Base-by-base conservation (phyloP, 2,113 vertebrate species). In the Pomatostomus ruficeps region DNA sequence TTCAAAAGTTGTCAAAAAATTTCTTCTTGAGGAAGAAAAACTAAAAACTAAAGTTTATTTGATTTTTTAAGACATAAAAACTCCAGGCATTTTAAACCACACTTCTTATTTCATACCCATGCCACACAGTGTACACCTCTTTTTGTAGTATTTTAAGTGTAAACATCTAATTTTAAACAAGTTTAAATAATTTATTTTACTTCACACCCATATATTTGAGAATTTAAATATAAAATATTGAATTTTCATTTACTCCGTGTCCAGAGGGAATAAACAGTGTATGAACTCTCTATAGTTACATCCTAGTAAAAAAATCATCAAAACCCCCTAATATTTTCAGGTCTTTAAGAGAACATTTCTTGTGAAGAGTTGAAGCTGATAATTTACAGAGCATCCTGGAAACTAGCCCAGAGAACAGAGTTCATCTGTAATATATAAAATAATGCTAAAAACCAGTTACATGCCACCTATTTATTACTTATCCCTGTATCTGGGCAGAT, bases 181-280 rank as follows among this genome's bases (percentile, higher is more conserved):
- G 5, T 26, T 81, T 52, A 79, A 65, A 35, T 45, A 28, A 59
- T 85, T 62, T 43, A 31, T 92, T 95, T 85, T 91, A 76, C 7
- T 88, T 55, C 33, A 26, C 25, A 51, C 26, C 8, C 46, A 33
- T 63, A 23, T 76, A n/a, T 57, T 51, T 88, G 78, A 79, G n/a
- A 93, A 81, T 89, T 93, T 86, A 74, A 15, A 88, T 35, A 42
- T 10, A 68, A 94, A 93, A 84, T 40, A 48, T 40, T 92, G 93
- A 17, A 17, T 88, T 78, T 81, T 48, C 5, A 62, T 89, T 95
- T 88, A 84, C 13, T 36, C 18, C 71, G 21, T 83, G 36, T 70
- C 67, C 14, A 24, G 45, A 49, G 38, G 29, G 42, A 95, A 73
- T 79, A 67, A 90, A 66, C n/a, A 66, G 54, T 20, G 46, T 35